Base-by-base conservation (phyloP, 1,140 invertebrate genomes). In the Hyles euphorbiae region DNA sequence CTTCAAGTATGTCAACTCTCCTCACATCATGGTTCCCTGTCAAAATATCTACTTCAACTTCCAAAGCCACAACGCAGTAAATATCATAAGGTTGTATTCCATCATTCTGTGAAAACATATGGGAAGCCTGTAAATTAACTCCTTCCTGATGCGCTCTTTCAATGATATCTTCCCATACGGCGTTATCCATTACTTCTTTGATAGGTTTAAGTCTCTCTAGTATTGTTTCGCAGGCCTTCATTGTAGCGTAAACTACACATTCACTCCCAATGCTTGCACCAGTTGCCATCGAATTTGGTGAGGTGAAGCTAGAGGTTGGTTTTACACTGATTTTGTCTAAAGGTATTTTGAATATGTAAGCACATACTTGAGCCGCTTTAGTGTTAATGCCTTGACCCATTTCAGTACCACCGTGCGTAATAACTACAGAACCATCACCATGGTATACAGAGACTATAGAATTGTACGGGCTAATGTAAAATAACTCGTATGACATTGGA, bases 371-470 rank as follows among this genome's bases (percentile, higher is more conserved):
- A 40, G 92, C 92, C 8, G 93, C 91, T 93, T 96, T 90, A 0
- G 92, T 93, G 64, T 93, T 95, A 51, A 97, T 92, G 2, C 96
- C 96, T 90, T 97, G 96, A 6, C 96, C 96, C 86, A 94, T 94
- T 91, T 98, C 96, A 46, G 96, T 92, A 36, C 95, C 95, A 53
- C 93, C 94, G 72, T 96, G 95, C 10, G 91, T 90, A 40, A 97
- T 89, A 0, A 92, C 90, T 0, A 97, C 94, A 0, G 94, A 93
- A 9, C 95, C 95, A 88, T 97, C 96, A 2, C 84, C 82, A 44
- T 94, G 92, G 78, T 93, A 95, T 60, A 97, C 91, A 3, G 94
- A 92, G 2, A 97, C 90, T 22, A 93, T 83, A 0, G 91, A 91
- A 68, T 92, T 91, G 64, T 87, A 95, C 22, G 91, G 90, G 22